phyloP scores from a whole-genome alignment of 64 coral and sea anemone species.

The Platygyra sinensis region DNA sequence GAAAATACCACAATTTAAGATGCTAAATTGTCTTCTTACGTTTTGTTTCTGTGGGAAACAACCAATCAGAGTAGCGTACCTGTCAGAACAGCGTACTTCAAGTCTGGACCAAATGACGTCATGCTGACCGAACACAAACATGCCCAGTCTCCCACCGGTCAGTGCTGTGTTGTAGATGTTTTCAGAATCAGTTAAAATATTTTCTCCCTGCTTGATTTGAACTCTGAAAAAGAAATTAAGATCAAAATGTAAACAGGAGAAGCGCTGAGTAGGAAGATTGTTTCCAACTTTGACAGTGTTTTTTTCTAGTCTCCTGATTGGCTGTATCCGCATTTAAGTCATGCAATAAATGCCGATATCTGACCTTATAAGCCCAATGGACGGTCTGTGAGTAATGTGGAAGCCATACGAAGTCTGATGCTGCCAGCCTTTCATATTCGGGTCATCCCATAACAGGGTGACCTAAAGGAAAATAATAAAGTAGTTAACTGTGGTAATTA shows the following conservation, averaged over 20 bases:
- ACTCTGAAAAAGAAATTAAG: conserved; percentile 4
- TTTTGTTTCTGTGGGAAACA: too few relatives aligned
- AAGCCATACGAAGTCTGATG: conserved; percentile 69
- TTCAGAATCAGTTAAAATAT: conserved; percentile 68
- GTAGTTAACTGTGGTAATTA: background rate
- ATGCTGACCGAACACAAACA: conserved; percentile 81
- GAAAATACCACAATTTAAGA: too few relatives aligned
- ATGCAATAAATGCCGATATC: too few relatives aligned
- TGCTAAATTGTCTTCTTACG: background rate
- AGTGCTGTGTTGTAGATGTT: conserved; percentile 69
- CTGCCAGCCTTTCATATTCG: conserved; percentile 69
- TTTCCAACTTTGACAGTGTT: background rate
- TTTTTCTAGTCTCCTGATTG: too few relatives aligned
- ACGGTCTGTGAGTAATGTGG: conserved; percentile 64
- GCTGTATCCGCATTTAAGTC: too few relatives aligned
- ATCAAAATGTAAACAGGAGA: background rate
- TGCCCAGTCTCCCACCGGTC: conserved; percentile 73
- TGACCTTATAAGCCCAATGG: conserved; percentile 76
- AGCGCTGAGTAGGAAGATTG: background rate
- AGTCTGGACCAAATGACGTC: conserved; percentile 80
- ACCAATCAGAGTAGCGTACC: background rate
- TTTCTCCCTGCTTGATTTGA: conserved; percentile 59
- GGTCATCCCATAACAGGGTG: conserved; percentile 69
- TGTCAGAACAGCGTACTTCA: conserved; percentile 68
- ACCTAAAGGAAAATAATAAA: conserved; percentile 25